A percentile compares a stretch with the other conserved stretches of the same genome.
phyloP scores from a whole-genome alignment of 1,140 invertebrate species.

The Ephestia elutella region DNA sequence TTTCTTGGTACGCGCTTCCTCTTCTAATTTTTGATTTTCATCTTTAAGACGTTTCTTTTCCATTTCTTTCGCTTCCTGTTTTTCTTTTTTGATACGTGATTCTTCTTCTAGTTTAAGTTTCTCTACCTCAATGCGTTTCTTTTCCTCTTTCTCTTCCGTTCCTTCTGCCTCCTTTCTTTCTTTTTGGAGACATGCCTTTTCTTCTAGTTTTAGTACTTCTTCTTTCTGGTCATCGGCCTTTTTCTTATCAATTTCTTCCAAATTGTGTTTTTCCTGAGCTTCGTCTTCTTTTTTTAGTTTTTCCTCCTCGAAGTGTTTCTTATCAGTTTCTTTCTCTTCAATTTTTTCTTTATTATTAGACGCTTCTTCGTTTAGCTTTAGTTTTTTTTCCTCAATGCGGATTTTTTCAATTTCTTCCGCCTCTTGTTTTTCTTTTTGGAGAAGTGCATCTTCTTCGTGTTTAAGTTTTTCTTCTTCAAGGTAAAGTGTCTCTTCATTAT shows the following conservation, averaged over 20 bases:
- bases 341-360: not conserved
- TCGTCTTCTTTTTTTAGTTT: constrained; percentile 4
- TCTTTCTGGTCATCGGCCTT: constrained; percentile 22
- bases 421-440: not conserved
- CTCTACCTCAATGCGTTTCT: constrained; percentile 17
- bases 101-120: constrained; percentile 21
- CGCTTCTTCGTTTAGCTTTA: not conserved
- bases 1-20: not conserved
- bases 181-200: constrained; percentile 17
- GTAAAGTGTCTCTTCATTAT: not conserved
- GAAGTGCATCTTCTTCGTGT: not conserved
- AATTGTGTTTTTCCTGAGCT: not conserved
- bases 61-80: constrained; percentile 15
- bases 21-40: not conserved
- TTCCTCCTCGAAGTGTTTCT: constrained; percentile 6
- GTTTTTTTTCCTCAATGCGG: not conserved
- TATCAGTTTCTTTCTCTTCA: constrained; percentile 8
- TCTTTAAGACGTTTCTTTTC: not conserved
- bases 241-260: constrained; percentile 19
- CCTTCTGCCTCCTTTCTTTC: constrained; percentile 15
- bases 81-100: constrained; percentile 19
- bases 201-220: constrained; percentile 17
- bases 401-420: not conserved
- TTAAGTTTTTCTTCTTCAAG: not conserved
- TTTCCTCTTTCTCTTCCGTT: constrained; percentile 20